Evolutionary conservation across 1,140 invertebrate genomes (phyloP), one percentile per base, ranked within the genome.

Genomic region (Solen grandis): DNA sequence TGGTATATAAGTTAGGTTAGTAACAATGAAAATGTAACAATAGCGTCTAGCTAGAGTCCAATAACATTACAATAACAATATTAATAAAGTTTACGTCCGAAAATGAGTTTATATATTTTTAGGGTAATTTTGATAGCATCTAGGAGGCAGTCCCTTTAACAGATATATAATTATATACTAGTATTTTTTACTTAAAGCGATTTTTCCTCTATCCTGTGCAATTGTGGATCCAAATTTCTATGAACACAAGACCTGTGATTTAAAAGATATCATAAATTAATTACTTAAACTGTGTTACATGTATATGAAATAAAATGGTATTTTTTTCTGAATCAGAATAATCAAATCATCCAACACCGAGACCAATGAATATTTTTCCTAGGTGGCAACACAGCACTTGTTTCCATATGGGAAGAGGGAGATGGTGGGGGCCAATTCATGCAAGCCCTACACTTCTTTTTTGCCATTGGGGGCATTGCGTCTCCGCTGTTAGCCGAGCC

Each of bases 371-470:
- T n/a, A n/a, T n/a, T n/a, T n/a, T 63, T 75, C 69, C 14, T 84
- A 92, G 92, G 92, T 63, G 89, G 89, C 2, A 93, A 93, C 86
- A 90, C 93, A 13, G 84, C 91, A 57, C 90, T 91, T 76, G 77
- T 93, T 22, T 84, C 91, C 62, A 81, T 93, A 10, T 93, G 93
- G 93, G 90, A 90, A 16, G 86, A 89, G 52, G 85, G 91, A 46
- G n/a, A n/a, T n/a, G n/a, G n/a, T n/a, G 91, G 91, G 25, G 54
- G 75, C 57, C 75, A 74, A 0, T 83, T 73, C 69, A 78, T 83
- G 62, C 81, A 83, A 38, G 62, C 68, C 5, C 25, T 83, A 16
- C 81, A 83, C n/a, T 70, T 77, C 35, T 62, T 33, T 25, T 83
- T 83, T 65, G 81, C 72, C 8, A 25, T 73, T 57, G 81, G 81